Base-by-base conservation (phyloP, 2,113 vertebrate genomes). In the Euleptes europaea region DNA sequence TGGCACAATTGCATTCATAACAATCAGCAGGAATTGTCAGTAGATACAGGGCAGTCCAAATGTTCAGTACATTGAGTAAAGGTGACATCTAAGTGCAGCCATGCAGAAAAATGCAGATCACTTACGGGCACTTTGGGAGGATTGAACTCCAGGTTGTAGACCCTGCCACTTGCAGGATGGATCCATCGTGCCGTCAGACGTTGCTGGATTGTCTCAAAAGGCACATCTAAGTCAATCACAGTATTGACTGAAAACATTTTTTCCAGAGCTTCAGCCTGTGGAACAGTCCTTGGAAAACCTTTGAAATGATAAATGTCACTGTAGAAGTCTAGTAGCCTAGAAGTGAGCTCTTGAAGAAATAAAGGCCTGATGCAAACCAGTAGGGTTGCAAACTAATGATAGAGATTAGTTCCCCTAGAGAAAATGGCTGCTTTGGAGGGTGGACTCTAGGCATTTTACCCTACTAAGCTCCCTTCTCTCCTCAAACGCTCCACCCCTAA, bases 181-280 rank as follows among this genome's bases (percentile, higher is more conserved):
- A 98, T 98, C 98, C 99, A 99, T 4, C 99, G 98, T 31, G 98
- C 98, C 4, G 98, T 98, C 49, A 99, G 97, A 0, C 99, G 97
- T 75, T 97, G 91, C 85, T 98, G 97, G 93, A 99, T 99, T 77
- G 97, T 98, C 80, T 97, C 95, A 91, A 99, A 99, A 73, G 99
- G 99, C 78, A 99, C 98, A 1, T 99, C 96, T 88, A 99, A 96
- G 89, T 99, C 98, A 89, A 99, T 96, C 83, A 99, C 98, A 3
- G 97, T 97, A 86, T 98, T 97, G 94, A 98, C 93, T 1, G 91
- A 94, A 90, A 95, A 97, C 80, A 85, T 82, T 47, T 90, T 92
- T 51, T 99, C 97, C 77, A 99, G 94, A 44, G 97, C 95, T 92
- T 99, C 97, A 19, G 98, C 98, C 94, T 99, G 98, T 38, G 95